phyloP scores from a whole-genome alignment of 1,140 invertebrate species.

The Pseudomyrmex flavicornis region DNA sequence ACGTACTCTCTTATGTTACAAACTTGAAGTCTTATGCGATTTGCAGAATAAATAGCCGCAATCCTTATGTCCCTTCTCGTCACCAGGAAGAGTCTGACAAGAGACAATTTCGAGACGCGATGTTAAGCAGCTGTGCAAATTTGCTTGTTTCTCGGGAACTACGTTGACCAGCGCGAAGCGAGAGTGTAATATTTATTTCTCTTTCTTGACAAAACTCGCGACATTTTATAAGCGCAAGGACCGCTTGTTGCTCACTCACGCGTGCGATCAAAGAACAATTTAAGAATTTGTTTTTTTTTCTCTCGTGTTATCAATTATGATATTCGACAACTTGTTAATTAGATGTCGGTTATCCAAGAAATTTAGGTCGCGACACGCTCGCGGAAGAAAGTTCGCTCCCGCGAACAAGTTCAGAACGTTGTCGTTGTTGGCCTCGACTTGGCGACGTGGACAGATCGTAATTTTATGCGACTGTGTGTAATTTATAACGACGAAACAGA shows the following conservation, averaged over 20 bases:
- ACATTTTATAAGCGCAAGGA: slow-evolving; percentile 53
- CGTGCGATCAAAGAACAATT: slow-evolving; percentile 1
- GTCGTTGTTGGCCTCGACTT: too few relatives aligned
- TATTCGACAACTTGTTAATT: background rate
- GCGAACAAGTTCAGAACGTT: background rate
- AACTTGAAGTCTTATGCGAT: background rate
- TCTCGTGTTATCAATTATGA: background rate
- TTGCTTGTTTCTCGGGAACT: slow-evolving; percentile 46
- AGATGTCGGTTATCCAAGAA: background rate
- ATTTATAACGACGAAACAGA: background rate
- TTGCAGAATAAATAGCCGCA: slow-evolving; percentile 17
- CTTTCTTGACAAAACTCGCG: slow-evolving; percentile 42
- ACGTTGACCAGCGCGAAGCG: slow-evolving; percentile 1
- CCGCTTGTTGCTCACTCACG: slow-evolving; percentile 18
- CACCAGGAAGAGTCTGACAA: slow-evolving; percentile 15
- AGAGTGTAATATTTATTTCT: slow-evolving; percentile 46
- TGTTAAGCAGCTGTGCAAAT: slow-evolving; percentile 59
- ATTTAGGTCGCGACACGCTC: background rate
- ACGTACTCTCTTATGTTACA: background rate
- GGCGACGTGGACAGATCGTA: background rate
- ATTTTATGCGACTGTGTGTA: background rate
- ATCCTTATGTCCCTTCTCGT: slow-evolving; percentile 18
- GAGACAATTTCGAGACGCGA: slow-evolving; percentile 10
- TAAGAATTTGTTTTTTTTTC: background rate
- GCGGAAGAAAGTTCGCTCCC: background rate